Percentiles rank a stretch among this genome's conserved stretches.
Conservation (phyloP, 2,888 invertebrate genomes). For the Megastigmus dorsalis region DNA sequence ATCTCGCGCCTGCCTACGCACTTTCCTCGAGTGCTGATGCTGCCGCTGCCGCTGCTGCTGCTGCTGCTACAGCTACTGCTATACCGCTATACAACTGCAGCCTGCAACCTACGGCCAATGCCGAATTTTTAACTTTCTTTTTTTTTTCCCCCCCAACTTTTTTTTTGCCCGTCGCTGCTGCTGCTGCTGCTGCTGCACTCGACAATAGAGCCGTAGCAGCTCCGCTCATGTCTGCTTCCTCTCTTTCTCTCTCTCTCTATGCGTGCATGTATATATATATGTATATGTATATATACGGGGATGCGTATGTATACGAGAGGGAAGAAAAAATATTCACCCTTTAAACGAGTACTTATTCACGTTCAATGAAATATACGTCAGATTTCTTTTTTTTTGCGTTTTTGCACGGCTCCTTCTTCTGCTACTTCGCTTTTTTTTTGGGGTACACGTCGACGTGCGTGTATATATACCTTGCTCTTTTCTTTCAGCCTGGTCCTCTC, state of each 20-base stretch:
- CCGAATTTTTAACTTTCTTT: not conserved
- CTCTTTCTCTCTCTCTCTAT: not conserved
- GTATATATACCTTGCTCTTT: not conserved
- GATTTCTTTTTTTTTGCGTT: not conserved
- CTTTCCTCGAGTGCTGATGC: slow-evolving; percentile 2
- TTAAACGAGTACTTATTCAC: not conserved
- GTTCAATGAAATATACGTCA: not conserved
- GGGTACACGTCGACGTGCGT: not conserved
- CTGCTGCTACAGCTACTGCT: not conserved
- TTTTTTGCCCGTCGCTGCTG: not conserved
- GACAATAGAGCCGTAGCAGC: not conserved
- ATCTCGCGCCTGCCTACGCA: slow-evolving; percentile 15
- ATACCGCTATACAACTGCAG: too few relatives aligned
- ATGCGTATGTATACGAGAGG: not conserved
- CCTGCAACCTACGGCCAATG: not conserved
- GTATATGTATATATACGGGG: too few relatives aligned
- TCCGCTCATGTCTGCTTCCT: not conserved
- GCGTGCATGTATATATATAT: not conserved
- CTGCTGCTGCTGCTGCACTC: too few relatives aligned
- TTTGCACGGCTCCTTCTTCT: not conserved
- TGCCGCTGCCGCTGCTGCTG: not conserved
- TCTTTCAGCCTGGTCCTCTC: not conserved
- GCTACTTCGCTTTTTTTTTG: not conserved
- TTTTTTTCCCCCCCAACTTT: not conserved
- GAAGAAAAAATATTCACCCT: not conserved